phyloP scores from a whole-genome alignment of 37 sponge, comb jelly and placozoan genomes.

The Ephydatia muelleri region DNA sequence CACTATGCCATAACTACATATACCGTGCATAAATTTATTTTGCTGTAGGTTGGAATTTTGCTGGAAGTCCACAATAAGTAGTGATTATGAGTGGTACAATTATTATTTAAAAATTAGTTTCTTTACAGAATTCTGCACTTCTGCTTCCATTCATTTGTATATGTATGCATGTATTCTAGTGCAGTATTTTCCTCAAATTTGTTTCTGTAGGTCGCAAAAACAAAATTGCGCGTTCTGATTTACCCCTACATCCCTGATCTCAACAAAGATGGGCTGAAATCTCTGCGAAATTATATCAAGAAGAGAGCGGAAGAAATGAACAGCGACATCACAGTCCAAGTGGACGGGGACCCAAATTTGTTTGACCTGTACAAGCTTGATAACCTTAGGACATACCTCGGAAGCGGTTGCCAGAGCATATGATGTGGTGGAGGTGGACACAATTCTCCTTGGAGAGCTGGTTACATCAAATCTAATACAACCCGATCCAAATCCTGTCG shows the following conservation, averaged over 20 bases:
- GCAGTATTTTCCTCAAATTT: too few relatives aligned
- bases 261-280: background rate
- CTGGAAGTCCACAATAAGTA: too few relatives aligned
- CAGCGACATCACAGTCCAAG: background rate
- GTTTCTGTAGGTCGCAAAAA: too few relatives aligned
- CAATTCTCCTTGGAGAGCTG: constrained; percentile 24
- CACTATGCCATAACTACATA: too few relatives aligned
- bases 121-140: too few relatives aligned
- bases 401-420: constrained; percentile 4
- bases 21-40: too few relatives aligned
- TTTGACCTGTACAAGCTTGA: constrained; percentile 5
- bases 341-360: background rate
- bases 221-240: background rate
- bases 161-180: too few relatives aligned
- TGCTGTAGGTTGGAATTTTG: too few relatives aligned
- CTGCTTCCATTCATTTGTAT: too few relatives aligned
- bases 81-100: too few relatives aligned
- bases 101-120: too few relatives aligned
- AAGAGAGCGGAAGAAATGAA: background rate
- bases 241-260: constrained; percentile 35
- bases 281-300: background rate
- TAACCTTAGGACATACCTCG: background rate
- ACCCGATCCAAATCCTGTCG: constrained; percentile 3
- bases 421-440: constrained; percentile 38
- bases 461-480: background rate